Evolutionary conservation across 2,888 invertebrate species (phyloP), one percentile per base, ranked within the genome.

Genomic region (Eurytoma californica): DNA sequence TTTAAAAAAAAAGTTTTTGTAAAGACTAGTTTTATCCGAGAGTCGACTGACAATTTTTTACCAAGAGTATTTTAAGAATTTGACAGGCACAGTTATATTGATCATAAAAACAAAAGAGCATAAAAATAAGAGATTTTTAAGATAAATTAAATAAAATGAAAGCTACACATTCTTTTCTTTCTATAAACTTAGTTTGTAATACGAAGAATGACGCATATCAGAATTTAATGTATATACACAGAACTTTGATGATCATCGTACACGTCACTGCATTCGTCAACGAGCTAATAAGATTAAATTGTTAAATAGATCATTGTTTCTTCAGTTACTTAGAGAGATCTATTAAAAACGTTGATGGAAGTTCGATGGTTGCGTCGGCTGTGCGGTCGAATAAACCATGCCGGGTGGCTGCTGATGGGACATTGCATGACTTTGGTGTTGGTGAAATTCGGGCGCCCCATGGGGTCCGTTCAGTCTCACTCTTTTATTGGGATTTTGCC

Each of bases 401-500:
- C 88, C 88, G 0, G 86, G 88, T 58, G 88, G 90, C 80, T 90
- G 90, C 77, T 90, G 90, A 79, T 90, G 89, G 67, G 87, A 87
- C 90, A 90, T 90, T 14, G 90, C 86, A 82, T 90, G 90, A 81
- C 85, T 89, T 82, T 90, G 90, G 77, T 90, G 90, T 75, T 90
- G 90, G 83, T 90, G 90, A 83, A 90, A 90, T 82, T 90, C 90
- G n/a, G 90, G 88, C 30, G 86, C 89, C 18, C 90, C 90, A 20
- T 92, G 92, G 0, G 93, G 92, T 0, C 93, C 94, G n/a, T 92
- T 92, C 68, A 95, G 88, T 51, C 94, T 91, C 14, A 94, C 94
- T 63, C 94, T 91, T 88, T 94, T 39, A 39, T 39, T 95, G 7
- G 93, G 92, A 82, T 91, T 93, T 72, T 92, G 92, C 30, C 92